A percentile compares a stretch with the other conserved stretches of the same genome.
phyloP scores from a whole-genome alignment of 2,797 vertebrate species.

The Rhincodon typus region DNA sequence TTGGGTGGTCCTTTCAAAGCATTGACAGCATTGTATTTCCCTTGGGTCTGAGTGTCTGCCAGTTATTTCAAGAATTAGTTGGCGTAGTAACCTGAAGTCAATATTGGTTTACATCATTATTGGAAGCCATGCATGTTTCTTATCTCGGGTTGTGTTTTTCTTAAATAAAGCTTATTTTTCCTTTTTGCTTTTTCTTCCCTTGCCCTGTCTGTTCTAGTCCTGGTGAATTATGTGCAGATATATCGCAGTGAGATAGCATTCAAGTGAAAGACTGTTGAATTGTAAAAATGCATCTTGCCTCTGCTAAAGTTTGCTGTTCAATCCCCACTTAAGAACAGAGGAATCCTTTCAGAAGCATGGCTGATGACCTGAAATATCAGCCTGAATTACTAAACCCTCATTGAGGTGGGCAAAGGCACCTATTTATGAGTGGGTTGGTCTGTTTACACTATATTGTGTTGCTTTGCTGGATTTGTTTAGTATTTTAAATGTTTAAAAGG shows the following conservation, averaged over 20 bases:
- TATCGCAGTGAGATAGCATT: background rate
- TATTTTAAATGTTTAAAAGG: background rate
- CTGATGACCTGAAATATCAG: background rate
- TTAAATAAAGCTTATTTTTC: background rate
- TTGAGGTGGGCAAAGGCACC: background rate
- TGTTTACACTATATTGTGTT: background rate
- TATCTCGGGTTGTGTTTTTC: background rate
- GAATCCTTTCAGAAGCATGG: background rate
- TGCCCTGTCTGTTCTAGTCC: background rate
- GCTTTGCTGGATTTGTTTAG: background rate
- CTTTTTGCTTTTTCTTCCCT: background rate
- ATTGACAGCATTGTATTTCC: background rate
- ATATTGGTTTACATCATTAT: background rate
- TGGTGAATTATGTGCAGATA: background rate
- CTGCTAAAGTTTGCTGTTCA: background rate
- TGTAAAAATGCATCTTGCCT: background rate
- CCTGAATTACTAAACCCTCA: background rate
- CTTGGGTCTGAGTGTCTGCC: background rate
- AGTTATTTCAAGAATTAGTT: background rate
- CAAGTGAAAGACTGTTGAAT: background rate
- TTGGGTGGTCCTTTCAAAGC: background rate
- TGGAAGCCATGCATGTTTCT: background rate
- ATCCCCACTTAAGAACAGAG: background rate
- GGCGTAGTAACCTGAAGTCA: constrained; percentile 13
- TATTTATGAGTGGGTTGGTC: background rate